phyloP scores from a whole-genome alignment of 1,140 invertebrate species.

The Triops cancriformis region DNA sequence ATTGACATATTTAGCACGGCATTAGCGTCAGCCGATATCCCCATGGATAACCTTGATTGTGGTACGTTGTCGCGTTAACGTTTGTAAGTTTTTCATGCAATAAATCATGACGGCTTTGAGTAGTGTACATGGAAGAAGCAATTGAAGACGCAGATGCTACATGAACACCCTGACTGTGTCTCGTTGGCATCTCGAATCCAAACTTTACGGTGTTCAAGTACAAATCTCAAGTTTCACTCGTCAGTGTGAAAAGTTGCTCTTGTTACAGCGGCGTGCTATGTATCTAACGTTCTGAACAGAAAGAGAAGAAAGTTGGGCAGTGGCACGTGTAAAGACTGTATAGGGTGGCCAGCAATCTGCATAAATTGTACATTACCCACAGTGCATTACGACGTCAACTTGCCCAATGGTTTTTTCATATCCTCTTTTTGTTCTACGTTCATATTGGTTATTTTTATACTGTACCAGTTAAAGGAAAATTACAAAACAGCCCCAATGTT shows the following conservation, averaged over 20 bases:
- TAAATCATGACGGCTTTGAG: neutral
- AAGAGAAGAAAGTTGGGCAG: neutral
- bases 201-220: conserved; percentile 10
- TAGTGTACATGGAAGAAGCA: neutral
- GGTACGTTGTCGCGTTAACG: neutral
- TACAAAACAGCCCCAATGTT: neutral
- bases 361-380: neutral
- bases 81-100: no score
- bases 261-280: neutral
- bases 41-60: conserved; percentile 15
- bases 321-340: neutral
- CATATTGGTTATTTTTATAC: conserved; percentile 14
- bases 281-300: neutral
- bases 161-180: neutral
- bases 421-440: neutral
- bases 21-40: conserved; percentile 22
- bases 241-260: neutral
- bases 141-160: neutral
- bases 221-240: conserved; percentile 6
- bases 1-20: conserved; percentile 21
- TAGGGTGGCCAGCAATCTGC: neutral
- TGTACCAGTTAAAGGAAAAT: neutral
- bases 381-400: conserved; percentile 1
- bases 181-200: neutral
- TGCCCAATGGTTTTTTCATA: neutral